A percentile compares a stretch with the other conserved stretches of the same genome.
Evolutionary conservation across 2,888 invertebrate species (phyloP).

Genomic region (Cremastinae sp.): DNA sequence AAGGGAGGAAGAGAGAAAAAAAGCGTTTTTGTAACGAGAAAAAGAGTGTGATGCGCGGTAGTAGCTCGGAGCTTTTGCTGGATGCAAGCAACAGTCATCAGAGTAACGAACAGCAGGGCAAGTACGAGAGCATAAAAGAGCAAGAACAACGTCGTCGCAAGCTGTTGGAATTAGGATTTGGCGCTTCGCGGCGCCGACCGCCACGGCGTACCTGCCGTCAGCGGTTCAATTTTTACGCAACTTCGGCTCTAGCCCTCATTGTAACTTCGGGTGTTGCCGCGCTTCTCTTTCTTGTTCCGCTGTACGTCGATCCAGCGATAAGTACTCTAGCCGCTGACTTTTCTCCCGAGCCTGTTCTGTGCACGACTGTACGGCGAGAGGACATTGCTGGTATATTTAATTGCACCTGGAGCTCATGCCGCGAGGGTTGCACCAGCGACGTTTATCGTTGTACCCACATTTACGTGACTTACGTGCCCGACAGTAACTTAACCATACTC

Average conservation of each 20-base stretch:
- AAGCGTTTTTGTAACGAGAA: not conserved
- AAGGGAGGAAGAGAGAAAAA: slow-evolving; percentile 21
- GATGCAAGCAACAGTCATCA: slow-evolving; percentile 86
- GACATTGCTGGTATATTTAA: slow-evolving; percentile 88
- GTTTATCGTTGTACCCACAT: slow-evolving; percentile 86
- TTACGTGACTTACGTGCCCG: slow-evolving; percentile 83
- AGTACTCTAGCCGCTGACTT: slow-evolving; percentile 88
- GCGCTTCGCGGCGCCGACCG: slow-evolving; percentile 79
- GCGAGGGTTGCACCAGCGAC: slow-evolving; percentile 91
- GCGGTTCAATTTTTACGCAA: slow-evolving; percentile 87
- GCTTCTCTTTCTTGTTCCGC: slow-evolving; percentile 87
- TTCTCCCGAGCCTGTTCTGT: slow-evolving; percentile 87
- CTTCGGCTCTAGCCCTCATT: slow-evolving; percentile 86
- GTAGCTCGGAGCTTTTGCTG: slow-evolving; percentile 89
- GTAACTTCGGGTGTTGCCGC: slow-evolving; percentile 88
- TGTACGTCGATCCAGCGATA: slow-evolving; percentile 87
- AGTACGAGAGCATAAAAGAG: slow-evolving; percentile 81
- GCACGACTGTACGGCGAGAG: slow-evolving; percentile 86
- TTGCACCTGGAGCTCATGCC: slow-evolving; percentile 90
- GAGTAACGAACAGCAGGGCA: slow-evolving; percentile 82
- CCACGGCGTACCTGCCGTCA: slow-evolving; percentile 84
- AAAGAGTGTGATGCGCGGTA: slow-evolving; percentile 84
- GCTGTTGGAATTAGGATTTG: slow-evolving; percentile 78
- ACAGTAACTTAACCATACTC: slow-evolving; percentile 70
- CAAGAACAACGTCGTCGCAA: slow-evolving; percentile 77